These are phyloP conservation scores for Scyliorhinus canicula DNA, from an alignment of 2,797 vertebrate species.

Conservation along the genomic window DNA sequence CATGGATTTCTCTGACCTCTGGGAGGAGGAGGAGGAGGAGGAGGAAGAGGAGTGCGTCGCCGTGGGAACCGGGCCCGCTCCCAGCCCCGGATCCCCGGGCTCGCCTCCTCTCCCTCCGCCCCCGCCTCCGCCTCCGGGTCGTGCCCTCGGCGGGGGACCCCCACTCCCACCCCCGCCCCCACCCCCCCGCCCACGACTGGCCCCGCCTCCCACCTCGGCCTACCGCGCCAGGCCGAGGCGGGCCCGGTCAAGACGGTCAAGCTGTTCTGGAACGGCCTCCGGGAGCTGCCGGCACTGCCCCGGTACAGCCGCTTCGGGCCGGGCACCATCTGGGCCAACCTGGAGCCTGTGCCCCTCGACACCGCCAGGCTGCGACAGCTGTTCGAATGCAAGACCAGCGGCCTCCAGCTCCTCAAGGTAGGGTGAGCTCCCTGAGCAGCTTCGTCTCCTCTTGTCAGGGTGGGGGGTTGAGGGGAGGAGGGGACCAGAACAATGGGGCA, in stretches of 20 bases:
- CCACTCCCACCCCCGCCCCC: background rate
- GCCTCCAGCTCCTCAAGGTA: conserved; percentile 44
- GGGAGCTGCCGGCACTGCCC: conserved; percentile 55
- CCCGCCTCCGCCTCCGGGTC: conserved; percentile 41
- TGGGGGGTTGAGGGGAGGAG: too few relatives aligned
- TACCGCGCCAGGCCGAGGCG: background rate
- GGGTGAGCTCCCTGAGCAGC: too few relatives aligned
- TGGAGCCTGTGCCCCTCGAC: conserved; percentile 61
- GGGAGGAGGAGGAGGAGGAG: conserved; percentile 69
- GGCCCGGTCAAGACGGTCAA: conserved; percentile 52
- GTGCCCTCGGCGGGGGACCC: background rate
- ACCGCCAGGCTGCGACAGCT: conserved; percentile 56
- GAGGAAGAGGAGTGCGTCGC: conserved; percentile 43
- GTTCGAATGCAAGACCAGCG: conserved; percentile 56
- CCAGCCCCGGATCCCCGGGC: conserved; percentile 54
- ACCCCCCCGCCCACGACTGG: background rate
- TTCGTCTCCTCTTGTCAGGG: too few relatives aligned
- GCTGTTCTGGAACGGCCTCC: conserved; percentile 66
- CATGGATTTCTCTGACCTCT: conserved; percentile 66
- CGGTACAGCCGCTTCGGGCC: conserved; percentile 61
- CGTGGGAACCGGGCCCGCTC: conserved; percentile 30
- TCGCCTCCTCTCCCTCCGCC: background rate
- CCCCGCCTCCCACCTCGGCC: background rate
- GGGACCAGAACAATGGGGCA: too few relatives aligned
- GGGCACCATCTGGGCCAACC: conserved; percentile 62